phyloP scores from a whole-genome alignment of 2,797 vertebrate species.

The Taenioides sp. region DNA sequence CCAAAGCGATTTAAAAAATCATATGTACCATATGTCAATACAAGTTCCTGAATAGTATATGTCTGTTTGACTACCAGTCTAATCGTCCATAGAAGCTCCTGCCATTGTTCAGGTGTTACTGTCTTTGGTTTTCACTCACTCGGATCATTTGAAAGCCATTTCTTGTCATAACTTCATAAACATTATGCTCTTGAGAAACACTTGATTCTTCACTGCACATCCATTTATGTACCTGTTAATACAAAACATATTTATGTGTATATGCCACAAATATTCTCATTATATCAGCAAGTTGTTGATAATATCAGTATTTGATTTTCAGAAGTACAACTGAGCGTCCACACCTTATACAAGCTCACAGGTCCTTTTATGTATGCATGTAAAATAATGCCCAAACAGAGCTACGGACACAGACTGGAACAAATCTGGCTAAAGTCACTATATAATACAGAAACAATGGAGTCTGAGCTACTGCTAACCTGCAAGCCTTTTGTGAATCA shows the following conservation, averaged over 20 bases:
- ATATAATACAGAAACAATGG: not conserved
- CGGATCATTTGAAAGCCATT: not conserved
- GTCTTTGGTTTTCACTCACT: too few relatives aligned
- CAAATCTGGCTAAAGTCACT: not conserved
- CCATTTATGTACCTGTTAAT: constrained; percentile 30
- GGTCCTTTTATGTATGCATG: not conserved
- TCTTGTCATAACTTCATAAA: constrained; percentile 51
- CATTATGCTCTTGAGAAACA: accelerated
- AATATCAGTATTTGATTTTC: too few relatives aligned
- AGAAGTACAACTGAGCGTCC: not conserved
- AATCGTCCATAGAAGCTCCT: too few relatives aligned
- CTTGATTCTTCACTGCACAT: not conserved
- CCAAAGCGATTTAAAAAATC: too few relatives aligned
- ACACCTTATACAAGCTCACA: not conserved
- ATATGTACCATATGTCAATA: too few relatives aligned
- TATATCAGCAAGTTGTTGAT: too few relatives aligned
- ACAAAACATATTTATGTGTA: not conserved
- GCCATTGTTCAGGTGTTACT: too few relatives aligned
- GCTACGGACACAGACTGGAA: not conserved
- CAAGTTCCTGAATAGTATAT: too few relatives aligned
- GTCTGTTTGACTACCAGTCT: too few relatives aligned
- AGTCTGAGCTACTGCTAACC: not conserved
- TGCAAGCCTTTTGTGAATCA: not conserved
- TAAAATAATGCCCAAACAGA: not conserved
- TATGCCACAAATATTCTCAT: too few relatives aligned